Conservation (phyloP, 2,113 vertebrate species). For the Drymodes brunneopygia region DNA sequence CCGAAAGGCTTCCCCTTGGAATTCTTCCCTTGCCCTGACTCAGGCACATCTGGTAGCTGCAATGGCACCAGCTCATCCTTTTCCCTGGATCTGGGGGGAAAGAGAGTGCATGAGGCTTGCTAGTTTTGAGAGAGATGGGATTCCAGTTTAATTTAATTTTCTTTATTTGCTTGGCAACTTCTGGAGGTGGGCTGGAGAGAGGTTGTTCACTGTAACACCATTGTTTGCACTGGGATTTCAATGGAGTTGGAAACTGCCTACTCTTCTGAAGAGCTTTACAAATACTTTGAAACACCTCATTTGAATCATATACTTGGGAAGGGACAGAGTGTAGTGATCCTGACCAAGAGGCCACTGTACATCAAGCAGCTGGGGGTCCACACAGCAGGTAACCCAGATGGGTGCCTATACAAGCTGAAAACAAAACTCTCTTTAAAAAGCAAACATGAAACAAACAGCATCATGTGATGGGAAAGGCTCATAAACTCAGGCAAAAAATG, state of each 20-base stretch:
- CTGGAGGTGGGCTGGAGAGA: not conserved
- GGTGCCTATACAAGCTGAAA: not conserved
- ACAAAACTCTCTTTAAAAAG: not conserved
- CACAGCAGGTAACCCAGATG: fast-evolving
- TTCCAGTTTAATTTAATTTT: not conserved
- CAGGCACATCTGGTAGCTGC: not conserved
- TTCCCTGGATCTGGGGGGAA: not conserved
- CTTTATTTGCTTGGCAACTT: not conserved
- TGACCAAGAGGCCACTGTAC: not conserved
- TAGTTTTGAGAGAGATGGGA: not conserved
- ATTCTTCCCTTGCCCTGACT: not conserved
- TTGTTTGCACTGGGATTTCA: not conserved
- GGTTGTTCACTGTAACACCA: not conserved
- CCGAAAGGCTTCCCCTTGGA: not conserved
- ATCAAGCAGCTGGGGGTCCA: not conserved
- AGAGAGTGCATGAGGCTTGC: not conserved
- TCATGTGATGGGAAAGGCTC: not conserved
- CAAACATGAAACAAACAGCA: not conserved
- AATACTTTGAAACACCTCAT: not conserved
- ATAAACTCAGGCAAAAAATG: not conserved
- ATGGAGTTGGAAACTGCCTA: not conserved
- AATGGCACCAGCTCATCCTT: not conserved
- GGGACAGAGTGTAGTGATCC: not conserved
- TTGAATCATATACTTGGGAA: not conserved
- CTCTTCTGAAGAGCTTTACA: not conserved